Conservation (phyloP, 2,797 vertebrate species). For the Pseudomugil tenellus region DNA sequence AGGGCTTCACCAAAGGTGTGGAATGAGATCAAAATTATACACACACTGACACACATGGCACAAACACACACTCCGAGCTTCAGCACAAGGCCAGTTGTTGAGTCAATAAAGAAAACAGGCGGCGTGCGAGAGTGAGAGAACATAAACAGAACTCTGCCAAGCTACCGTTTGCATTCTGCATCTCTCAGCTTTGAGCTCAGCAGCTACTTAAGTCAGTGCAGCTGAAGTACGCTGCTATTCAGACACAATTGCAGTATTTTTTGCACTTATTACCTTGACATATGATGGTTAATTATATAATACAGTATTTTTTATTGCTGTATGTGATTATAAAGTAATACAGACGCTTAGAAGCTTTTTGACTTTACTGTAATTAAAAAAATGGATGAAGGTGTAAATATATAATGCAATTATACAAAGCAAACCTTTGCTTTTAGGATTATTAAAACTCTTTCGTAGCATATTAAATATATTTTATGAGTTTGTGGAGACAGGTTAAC, state of each 20-base stretch:
- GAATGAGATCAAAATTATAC: conserved; percentile 65
- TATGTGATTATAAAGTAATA: neutral
- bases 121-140: conserved; percentile 52
- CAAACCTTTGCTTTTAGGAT: too few species aligned
- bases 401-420: too few species aligned
- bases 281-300: neutral
- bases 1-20: conserved; percentile 59
- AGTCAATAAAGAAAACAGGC: conserved; percentile 73
- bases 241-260: conserved; percentile 20
- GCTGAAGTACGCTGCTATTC: conserved; percentile 44
- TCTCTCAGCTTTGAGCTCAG: conserved; percentile 48
- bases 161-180: conserved; percentile 75
- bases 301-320: conserved; percentile 12
- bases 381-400: neutral
- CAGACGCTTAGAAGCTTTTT: neutral
- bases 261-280: conserved; percentile 13
- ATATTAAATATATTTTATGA: conserved; percentile 7
- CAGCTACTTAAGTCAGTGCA: conserved; percentile 37
- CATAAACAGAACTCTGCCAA: conserved; percentile 67
- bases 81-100: conserved; percentile 66
- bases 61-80: conserved; percentile 12
- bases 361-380: neutral
- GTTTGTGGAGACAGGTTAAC: conserved; percentile 11
- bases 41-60: conserved; percentile 18
- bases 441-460: too few species aligned